Conservation (phyloP, 2,113 vertebrate genomes). For the Rhabdornis inornatus region DNA sequence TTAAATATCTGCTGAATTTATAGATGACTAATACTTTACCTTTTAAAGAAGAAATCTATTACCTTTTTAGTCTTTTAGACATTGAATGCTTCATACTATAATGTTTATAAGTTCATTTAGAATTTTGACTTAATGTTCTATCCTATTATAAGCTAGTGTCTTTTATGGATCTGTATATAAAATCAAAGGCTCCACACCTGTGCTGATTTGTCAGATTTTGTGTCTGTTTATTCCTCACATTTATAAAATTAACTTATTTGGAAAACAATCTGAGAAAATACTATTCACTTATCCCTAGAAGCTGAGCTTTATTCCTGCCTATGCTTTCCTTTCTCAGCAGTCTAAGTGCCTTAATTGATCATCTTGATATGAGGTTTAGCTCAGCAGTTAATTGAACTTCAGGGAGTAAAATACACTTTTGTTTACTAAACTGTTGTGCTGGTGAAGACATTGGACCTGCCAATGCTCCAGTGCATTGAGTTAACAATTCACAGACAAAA, state of each 20-base stretch:
- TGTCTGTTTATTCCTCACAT: background rate
- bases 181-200: background rate
- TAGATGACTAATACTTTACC: background rate
- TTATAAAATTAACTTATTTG: background rate
- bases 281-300: background rate
- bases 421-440: background rate
- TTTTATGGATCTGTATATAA: background rate
- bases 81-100: background rate
- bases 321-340: background rate
- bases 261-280: background rate
- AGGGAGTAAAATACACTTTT: background rate
- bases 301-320: background rate
- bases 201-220: background rate
- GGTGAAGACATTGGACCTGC: background rate
- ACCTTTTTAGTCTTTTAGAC: background rate
- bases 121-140: background rate
- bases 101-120: background rate
- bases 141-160: background rate
- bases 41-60: background rate
- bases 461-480: background rate
- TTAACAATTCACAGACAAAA: background rate
- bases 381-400: background rate
- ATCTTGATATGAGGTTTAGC: background rate
- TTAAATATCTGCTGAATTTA: background rate
- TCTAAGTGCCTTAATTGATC: slow-evolving; percentile 8